Percentiles rank a stretch among this genome's conserved stretches.
These are phyloP conservation scores for Drosophila rubida DNA, from an alignment of 2,888 invertebrate genomes.

Conservation along the genomic window DNA sequence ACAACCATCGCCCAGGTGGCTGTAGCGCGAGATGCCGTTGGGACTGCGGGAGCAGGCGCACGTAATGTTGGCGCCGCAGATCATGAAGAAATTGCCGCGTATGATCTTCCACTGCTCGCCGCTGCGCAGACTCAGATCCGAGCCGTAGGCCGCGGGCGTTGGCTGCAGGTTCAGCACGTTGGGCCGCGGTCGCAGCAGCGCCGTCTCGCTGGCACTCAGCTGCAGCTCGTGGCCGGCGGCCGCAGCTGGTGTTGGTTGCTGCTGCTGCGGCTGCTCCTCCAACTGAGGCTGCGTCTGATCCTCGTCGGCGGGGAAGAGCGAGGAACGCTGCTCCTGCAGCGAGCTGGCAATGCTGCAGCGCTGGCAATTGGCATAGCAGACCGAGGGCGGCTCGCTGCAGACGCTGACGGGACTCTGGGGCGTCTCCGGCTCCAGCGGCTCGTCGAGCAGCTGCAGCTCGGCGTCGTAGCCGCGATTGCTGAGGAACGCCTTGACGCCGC, in stretches of 20 bases:
- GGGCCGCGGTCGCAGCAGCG: constrained; percentile 55
- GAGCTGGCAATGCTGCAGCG: constrained; percentile 72
- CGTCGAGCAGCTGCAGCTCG: constrained; percentile 86
- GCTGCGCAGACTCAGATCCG: constrained; percentile 40
- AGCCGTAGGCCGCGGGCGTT: constrained; percentile 14
- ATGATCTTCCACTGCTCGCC: constrained; percentile 86
- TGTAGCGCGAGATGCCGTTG: constrained; percentile 91
- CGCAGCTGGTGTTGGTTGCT: constrained; percentile 2
- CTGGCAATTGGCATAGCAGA: constrained; percentile 76
- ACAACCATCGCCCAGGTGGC: constrained; percentile 92
- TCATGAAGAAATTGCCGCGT: constrained; percentile 90
- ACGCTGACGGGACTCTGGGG: constrained; percentile 62
- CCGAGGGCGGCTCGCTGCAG: constrained; percentile 44
- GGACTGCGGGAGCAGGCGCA: constrained; percentile 91
- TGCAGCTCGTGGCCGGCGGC: constrained; percentile 17
- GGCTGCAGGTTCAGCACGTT: constrained; percentile 40
- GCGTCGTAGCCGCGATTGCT: constrained; percentile 88
- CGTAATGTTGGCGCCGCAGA: constrained; percentile 91
- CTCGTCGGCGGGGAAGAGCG: constrained; percentile 13
- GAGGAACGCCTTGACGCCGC: constrained; percentile 89
- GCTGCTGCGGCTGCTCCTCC: neutral
- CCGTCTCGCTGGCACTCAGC: constrained; percentile 43
- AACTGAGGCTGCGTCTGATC: constrained; percentile 3
- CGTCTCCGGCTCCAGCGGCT: constrained; percentile 67
- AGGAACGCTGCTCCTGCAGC: constrained; percentile 59